Evolutionary conservation across 2,797 vertebrate species (phyloP).

Genomic region (Sternotherus odoratus): DNA sequence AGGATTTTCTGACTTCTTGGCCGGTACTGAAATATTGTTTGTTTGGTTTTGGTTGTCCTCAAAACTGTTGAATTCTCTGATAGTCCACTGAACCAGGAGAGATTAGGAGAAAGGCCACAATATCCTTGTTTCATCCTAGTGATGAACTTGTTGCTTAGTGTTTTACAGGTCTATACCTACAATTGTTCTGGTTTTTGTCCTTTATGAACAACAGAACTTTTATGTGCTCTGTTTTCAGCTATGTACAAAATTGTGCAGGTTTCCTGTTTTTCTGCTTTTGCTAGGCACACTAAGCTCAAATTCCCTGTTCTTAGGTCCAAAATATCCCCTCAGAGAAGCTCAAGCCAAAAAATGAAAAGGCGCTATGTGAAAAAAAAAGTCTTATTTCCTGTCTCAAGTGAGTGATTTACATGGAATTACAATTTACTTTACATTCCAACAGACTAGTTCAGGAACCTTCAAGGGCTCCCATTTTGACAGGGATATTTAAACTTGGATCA

Average conservation of each 20-base stretch:
- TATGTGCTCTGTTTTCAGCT: background rate
- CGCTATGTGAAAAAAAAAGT: background rate
- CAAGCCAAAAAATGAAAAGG: background rate
- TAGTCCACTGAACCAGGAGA: background rate
- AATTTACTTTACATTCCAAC: slow-evolving; percentile 41
- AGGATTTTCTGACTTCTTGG: background rate
- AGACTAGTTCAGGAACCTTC: slow-evolving; percentile 12
- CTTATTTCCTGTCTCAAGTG: background rate
- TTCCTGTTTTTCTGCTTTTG: slow-evolving; percentile 24
- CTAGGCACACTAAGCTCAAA: background rate
- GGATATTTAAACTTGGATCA: slow-evolving; percentile 53
- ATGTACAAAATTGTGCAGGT: background rate
- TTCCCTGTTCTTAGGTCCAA: background rate
- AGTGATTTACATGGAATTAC: slow-evolving; percentile 9
- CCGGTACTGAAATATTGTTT: background rate
- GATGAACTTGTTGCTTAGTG: background rate
- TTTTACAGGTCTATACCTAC: background rate
- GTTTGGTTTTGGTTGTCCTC: background rate
- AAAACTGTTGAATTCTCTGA: background rate
- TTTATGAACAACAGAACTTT: background rate
- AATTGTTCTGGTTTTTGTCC: background rate
- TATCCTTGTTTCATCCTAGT: background rate
- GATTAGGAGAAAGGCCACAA: background rate
- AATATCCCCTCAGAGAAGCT: background rate
- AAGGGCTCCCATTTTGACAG: slow-evolving; percentile 24